A percentile compares a stretch with the other conserved stretches of the same genome.
Conservation (phyloP, 2,797 vertebrate genomes). For the Hydrocynus forskahlii region DNA sequence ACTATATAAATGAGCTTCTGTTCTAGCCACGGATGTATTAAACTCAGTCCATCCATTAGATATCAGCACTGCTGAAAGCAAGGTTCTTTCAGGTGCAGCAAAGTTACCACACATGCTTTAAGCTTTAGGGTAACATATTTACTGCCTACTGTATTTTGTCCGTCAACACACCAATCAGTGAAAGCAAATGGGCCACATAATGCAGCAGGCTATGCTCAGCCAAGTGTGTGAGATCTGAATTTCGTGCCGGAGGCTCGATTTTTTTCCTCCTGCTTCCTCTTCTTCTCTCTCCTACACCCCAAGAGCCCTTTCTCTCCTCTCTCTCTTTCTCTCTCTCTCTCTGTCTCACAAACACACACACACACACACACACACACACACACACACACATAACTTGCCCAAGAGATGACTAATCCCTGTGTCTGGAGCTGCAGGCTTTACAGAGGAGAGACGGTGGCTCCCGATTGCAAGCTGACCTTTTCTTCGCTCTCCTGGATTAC, state of each 20-base stretch:
- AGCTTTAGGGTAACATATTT: slow-evolving; percentile 33
- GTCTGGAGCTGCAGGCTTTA: slow-evolving; percentile 52
- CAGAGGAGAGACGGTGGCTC: slow-evolving; percentile 56
- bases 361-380: slow-evolving; percentile 7
- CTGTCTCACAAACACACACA: slow-evolving; percentile 6
- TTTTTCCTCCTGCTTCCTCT: slow-evolving; percentile 42
- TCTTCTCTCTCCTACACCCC: slow-evolving; percentile 30
- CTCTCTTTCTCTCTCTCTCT: slow-evolving; percentile 31
- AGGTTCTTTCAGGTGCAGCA: slow-evolving; percentile 13
- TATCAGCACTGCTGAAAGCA: slow-evolving; percentile 9
- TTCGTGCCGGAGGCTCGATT: slow-evolving; percentile 47
- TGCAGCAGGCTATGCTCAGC: slow-evolving; percentile 39
- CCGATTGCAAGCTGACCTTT: slow-evolving; percentile 79
- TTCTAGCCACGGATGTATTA: neutral
- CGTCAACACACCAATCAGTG: slow-evolving; percentile 43
- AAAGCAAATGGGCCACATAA: slow-evolving; percentile 46
- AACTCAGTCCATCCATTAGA: neutral
- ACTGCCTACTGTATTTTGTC: slow-evolving; percentile 39
- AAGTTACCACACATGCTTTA: slow-evolving; percentile 35
- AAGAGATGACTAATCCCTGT: slow-evolving; percentile 55
- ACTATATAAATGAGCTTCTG: neutral
- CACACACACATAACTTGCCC: neutral
- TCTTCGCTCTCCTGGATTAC: slow-evolving; percentile 59
- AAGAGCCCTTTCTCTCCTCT: neutral
- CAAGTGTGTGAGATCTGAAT: slow-evolving; percentile 53